phyloP scores from a whole-genome alignment of 2,113 vertebrate genomes.

The Nesospiza acunhae region DNA sequence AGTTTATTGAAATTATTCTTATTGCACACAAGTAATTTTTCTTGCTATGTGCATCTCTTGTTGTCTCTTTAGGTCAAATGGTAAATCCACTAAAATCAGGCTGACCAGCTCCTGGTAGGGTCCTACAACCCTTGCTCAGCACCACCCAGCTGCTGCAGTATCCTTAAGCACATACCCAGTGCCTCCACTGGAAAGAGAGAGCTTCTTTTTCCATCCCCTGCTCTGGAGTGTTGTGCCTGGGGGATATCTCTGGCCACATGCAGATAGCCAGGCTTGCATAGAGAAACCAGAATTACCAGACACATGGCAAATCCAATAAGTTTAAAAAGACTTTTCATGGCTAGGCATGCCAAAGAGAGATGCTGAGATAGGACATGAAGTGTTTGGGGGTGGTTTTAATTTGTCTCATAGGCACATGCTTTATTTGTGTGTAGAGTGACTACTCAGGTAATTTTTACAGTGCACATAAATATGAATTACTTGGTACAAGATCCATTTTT shows the following conservation, averaged over 20 bases:
- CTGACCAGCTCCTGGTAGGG: neutral
- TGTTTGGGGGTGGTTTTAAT: conserved; percentile 8
- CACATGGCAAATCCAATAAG: neutral
- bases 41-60: neutral
- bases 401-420: neutral
- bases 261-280: neutral
- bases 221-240: fast-evolving
- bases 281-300: neutral
- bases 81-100: neutral
- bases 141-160: neutral
- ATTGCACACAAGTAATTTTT: neutral
- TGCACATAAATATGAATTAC: neutral
- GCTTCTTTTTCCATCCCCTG: neutral
- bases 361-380: neutral
- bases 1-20: neutral
- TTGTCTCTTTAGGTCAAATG: neutral
- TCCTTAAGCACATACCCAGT: neutral
- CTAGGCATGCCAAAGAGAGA: neutral
- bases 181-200: neutral
- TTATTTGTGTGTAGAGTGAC: neutral
- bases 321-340: neutral
- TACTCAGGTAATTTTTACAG: conserved; percentile 35
- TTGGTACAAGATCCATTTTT: conserved; percentile 18
- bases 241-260: neutral
- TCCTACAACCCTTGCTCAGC: neutral